Evolutionary conservation across 2,797 vertebrate genomes (phyloP), one percentile per base, ranked within the genome.

Genomic region (Chaetodon trifasciatus): DNA sequence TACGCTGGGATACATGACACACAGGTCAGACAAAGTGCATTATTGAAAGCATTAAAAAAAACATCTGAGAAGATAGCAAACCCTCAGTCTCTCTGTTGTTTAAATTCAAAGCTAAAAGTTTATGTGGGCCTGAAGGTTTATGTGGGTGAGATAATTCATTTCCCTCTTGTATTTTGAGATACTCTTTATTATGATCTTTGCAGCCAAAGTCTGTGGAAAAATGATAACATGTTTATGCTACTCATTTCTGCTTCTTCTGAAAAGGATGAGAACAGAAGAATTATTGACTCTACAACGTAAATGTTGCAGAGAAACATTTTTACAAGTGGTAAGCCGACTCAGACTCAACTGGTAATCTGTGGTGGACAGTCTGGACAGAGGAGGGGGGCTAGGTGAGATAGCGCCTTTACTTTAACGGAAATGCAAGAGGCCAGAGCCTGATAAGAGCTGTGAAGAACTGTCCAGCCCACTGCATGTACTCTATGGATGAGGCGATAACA

Each of bases 381-480:
- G 68, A 74, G 35, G 55, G 28, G 49, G 68, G 79, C 76, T 67
- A 57, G 71, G 63, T 70, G 66, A 92, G 95, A 96, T 95, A 96
- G 83, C 3, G 60, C 72, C 80, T 65, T 56, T 68, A 70, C 61
- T 82, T 83, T 80, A 96, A 96, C 95, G 57, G 94, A 94, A 91
- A 94, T 69, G 72, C 86, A 89, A 76, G 88, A 86, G 88, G 87
- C 70, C 76, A 68, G 81, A 35, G 68, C 21, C 61, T 93, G 95
- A 96, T 96, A 96, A 95, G 92, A 79, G 78, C 49, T 64, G 60
- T 0, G 71, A 71, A 79, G 84, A 86, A 76, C 81, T 79, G 85
- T 85, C 86, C 61, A 56, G 68, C 80, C 77, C 74, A 78, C 78
- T 86, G 70, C 24, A 3, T 24, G 62, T 1, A 24, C 68, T 70